phyloP scores from a whole-genome alignment of 2,797 vertebrate genomes.

The Naso thynnoides region DNA sequence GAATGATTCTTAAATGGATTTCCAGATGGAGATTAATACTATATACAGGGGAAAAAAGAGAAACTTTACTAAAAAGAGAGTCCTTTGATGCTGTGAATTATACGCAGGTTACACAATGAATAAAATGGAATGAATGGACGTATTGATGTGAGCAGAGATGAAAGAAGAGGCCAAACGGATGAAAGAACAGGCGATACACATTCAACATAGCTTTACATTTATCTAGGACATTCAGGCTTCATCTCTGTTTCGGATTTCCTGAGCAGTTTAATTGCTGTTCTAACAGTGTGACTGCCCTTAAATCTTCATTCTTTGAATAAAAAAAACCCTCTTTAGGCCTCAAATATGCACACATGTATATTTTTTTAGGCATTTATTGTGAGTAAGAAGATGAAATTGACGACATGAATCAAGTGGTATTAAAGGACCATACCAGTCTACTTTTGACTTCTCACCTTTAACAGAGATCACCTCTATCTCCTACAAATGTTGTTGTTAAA shows the following conservation, averaged over 20 bases:
- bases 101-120: conserved; percentile 65
- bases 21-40: conserved; percentile 88
- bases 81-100: conserved; percentile 81
- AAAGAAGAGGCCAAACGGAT: conserved; percentile 70
- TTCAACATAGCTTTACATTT: conserved; percentile 67
- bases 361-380: conserved; percentile 29
- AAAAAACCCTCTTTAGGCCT: conserved; percentile 34
- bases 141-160: conserved; percentile 70
- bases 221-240: conserved; percentile 50
- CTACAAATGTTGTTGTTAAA: no score
- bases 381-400: background rate
- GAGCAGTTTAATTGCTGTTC: conserved; percentile 31
- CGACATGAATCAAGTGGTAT: conserved; percentile 16
- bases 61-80: conserved; percentile 76
- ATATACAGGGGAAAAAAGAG: conserved; percentile 75
- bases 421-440: no score
- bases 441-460: no score
- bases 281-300: conserved; percentile 28
- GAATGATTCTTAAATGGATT: conserved; percentile 90
- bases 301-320: conserved; percentile 22
- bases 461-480: no score
- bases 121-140: conserved; percentile 70
- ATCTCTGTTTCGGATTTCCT: conserved; percentile 31
- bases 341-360: conserved; percentile 10
- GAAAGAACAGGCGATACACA: conserved; percentile 60